Evolutionary conservation across 2,113 vertebrate species (phyloP), one percentile per base, ranked within the genome.

Genomic region (Bucco capensis): DNA sequence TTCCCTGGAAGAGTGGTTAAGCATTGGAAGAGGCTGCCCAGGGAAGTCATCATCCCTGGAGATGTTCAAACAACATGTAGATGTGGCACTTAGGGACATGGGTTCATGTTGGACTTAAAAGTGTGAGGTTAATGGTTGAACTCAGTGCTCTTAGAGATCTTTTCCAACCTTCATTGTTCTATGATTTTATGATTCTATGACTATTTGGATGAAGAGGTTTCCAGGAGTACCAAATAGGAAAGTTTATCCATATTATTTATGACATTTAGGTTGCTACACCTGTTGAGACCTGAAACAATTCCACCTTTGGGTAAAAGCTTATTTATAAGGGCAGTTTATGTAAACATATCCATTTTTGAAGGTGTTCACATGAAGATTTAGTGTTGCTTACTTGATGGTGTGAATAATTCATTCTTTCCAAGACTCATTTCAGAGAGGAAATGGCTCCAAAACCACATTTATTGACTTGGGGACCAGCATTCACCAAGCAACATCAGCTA

Each of bases 401-500:
- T 94, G 89, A 95, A 92, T 96, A 96, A 95, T 93, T 87, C 38
- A 96, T 88, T 88, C 37, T 95, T 96, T 93, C 92, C 74, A 82
- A 94, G 58, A 76, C 53, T 75, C 42, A 62, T 90, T 94, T 92
- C 61, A 79, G 27, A 82, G 71, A 94, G 80, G 66, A 96, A 96
- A 92, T 84, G 42, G 62, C 80, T 96, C 58, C 77, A 94, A 95
- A 94, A 65, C 93, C 96, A 79, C 92, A 93, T 46, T 82, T 94
- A 94, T 94, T 96, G 93, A 93, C 89, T 25, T 47, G 73, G 44
- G 66, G 46, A 92, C 66, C 51, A 65, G 58, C 46, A 82, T 90
- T 88, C 90, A 92, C 47, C 70, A 86, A 71, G 44, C 12, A 94
- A 37, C n/a, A 86, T 76, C 66, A 86, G 77, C 72, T 81, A 84